These are phyloP conservation scores for Euplagia quadripunctaria DNA, from an alignment of 2,888 invertebrate genomes.

Conservation along the genomic window DNA sequence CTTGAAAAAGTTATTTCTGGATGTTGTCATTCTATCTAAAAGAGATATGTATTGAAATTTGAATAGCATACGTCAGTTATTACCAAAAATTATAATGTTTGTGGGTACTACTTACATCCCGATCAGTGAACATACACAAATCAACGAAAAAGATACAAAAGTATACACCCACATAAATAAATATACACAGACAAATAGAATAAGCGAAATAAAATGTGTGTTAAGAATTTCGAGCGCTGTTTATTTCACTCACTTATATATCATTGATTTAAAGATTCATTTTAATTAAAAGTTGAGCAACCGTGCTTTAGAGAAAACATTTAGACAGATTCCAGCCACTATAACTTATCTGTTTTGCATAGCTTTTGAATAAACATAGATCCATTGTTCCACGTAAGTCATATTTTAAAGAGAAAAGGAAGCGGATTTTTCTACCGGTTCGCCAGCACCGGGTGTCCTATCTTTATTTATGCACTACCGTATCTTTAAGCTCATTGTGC, in stretches of 20 bases:
- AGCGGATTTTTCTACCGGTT: slow-evolving; percentile 12
- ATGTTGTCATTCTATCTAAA: too few species aligned
- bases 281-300: background rate
- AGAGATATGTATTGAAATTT: too few species aligned
- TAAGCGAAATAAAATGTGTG: background rate
- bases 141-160: too few species aligned
- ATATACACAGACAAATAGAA: background rate
- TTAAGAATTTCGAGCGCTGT: background rate
- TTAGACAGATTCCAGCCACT: background rate
- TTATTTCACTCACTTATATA: background rate
- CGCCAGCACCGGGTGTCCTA: background rate
- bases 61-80: too few species aligned
- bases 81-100: too few species aligned
- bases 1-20: too few species aligned
- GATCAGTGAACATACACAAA: too few species aligned
- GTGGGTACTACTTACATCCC: too few species aligned
- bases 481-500: background rate
- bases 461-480: slow-evolving; percentile 13
- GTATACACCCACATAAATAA: background rate
- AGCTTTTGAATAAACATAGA: slow-evolving; percentile 20
- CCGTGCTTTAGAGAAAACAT: background rate
- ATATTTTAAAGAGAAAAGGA: slow-evolving; percentile 15
- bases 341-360: slow-evolving; percentile 13
- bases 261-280: background rate
- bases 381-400: slow-evolving; percentile 12